Conservation (phyloP, 2,888 invertebrate species). For the Rhaphigaster nebulosa region DNA sequence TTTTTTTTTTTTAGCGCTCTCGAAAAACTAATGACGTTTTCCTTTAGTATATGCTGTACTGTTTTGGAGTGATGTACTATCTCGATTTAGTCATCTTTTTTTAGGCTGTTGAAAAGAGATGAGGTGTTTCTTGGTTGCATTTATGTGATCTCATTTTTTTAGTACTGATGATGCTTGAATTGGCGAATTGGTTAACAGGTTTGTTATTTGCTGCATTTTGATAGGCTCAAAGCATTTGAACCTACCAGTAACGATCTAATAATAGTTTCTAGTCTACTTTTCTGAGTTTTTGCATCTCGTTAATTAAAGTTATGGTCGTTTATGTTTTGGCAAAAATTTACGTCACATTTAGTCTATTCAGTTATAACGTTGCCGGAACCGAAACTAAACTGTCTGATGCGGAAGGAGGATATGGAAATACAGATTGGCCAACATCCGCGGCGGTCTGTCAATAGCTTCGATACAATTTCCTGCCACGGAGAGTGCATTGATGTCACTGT, state of each 20-base stretch:
- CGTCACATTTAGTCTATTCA: neutral
- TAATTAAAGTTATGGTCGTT: neutral
- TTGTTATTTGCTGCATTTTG: neutral
- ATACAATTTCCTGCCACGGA: constrained; percentile 28
- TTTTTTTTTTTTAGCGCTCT: too few species aligned
- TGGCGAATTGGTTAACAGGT: too few species aligned
- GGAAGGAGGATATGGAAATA: constrained; percentile 43
- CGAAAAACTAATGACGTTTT: too few species aligned
- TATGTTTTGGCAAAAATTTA: neutral
- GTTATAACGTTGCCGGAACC: neutral
- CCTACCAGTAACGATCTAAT: too few species aligned
- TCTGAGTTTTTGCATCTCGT: neutral
- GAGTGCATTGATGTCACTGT: neutral
- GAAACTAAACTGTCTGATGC: neutral
- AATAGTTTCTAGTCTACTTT: too few species aligned
- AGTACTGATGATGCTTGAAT: too few species aligned
- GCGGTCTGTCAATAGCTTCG: constrained; percentile 40
- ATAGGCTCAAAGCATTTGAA: neutral
- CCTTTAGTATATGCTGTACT: too few species aligned
- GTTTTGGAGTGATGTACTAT: too few species aligned
- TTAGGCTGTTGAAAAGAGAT: too few species aligned
- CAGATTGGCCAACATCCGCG: constrained; percentile 14
- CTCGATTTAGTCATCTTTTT: too few species aligned
- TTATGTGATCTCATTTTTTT: too few species aligned
- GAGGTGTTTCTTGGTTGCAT: too few species aligned